Conservation (phyloP, 1,140 invertebrate species). For the Drosophila kikkawai region DNA sequence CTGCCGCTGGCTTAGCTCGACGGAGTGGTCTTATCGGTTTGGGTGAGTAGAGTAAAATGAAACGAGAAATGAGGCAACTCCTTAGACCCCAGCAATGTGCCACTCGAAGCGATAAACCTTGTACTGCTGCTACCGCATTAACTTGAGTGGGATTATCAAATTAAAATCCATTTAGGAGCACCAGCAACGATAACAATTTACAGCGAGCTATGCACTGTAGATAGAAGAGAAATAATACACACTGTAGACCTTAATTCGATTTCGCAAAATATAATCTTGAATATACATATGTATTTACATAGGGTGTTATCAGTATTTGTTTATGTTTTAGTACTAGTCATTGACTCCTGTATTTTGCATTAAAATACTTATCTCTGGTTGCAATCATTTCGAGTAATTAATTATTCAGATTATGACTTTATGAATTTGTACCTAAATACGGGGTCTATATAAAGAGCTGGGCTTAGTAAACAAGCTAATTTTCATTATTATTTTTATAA, state of each 20-base stretch:
- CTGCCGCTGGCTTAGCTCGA: background rate
- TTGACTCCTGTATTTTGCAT: conserved; percentile 37
- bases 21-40: conserved; percentile 33
- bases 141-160: conserved; percentile 44
- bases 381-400: conserved; percentile 39
- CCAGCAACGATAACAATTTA: conserved; percentile 26
- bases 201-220: background rate
- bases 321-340: conserved; percentile 37
- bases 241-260: background rate
- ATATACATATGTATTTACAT: background rate
- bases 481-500: conserved; percentile 15
- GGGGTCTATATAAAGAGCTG: conserved; percentile 11
- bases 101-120: conserved; percentile 46
- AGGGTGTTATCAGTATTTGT: conserved; percentile 30
- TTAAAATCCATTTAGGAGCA: conserved; percentile 52
- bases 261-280: conserved; percentile 5
- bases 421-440: conserved; percentile 39
- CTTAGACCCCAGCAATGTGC: conserved; percentile 37
- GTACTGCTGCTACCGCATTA: conserved; percentile 29
- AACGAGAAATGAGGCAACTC: conserved; percentile 15
- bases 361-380: conserved; percentile 12
- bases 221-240: conserved; percentile 4
- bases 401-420: conserved; percentile 38
- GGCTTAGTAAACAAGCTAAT: conserved; percentile 28
- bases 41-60: conserved; percentile 25